Evolutionary conservation across 2,797 vertebrate genomes (phyloP), one percentile per base, ranked within the genome.

Genomic region (Numenius phaeopus): DNA sequence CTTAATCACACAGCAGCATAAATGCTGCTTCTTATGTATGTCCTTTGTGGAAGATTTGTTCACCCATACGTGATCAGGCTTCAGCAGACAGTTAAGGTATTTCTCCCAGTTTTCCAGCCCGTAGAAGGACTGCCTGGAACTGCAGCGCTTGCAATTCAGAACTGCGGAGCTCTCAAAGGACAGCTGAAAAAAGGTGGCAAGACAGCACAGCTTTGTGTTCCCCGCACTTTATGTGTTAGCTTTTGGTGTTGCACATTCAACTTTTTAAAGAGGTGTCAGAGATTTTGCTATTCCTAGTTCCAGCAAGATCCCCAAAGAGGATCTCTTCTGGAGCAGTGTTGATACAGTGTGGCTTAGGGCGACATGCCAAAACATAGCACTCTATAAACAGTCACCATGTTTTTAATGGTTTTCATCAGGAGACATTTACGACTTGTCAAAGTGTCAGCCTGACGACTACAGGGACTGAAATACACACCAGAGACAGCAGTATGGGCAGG

Each of bases 351-450:
- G 69, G 84, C 76, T 92, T 58, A 71, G 72, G 55, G 79, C 7
- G 4, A 66, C 12, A 1, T 79, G 76, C 84, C 84, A 92, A 83
- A 95, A 55, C 22, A 10, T 26, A 88, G 54, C 69, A 55, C 82
- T 94, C 89, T 37, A 71, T 78, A 76, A 87, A 91, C 71, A 89
- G 58, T 87, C 72, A 70, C 61, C 65, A 52, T 1, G 0, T 96
- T 96, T 96, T 90, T 57, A 93, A 76, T 86, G 66, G 85, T 66
- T 94, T 94, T 92, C 47, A 54, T 91, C 84, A 83, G 79, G 50
- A 91, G 77, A 69, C 29, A 4, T 96, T 86, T 87, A 62, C 54
- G 1, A 12, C 69, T 87, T 94, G 78, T 91, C 89, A 64, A 19
- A 89, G n/a, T 75, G 77, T 84, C 92, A 94, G 59, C 80, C 59